Percentiles rank a stretch among this genome's conserved stretches.
These are phyloP conservation scores for Pseudochirops cupreus DNA, from an alignment of 2,797 vertebrate genomes.

Conservation along the genomic window DNA sequence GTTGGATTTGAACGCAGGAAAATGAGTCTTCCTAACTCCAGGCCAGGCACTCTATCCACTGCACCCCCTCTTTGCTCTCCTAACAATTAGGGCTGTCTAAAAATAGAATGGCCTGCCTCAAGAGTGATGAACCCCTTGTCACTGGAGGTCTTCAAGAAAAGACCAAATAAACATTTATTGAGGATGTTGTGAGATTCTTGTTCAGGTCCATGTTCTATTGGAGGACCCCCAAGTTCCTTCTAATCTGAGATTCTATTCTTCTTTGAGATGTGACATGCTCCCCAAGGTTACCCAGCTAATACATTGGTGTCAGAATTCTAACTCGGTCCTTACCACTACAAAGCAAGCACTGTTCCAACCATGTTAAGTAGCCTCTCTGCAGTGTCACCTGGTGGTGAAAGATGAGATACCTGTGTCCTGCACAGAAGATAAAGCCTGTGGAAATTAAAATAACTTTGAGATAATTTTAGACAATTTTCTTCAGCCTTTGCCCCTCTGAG, in stretches of 20 bases:
- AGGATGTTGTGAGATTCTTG: background rate
- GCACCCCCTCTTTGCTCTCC: background rate
- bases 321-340: background rate
- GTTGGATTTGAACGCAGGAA: background rate
- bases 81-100: background rate
- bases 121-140: background rate
- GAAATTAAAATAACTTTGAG: background rate
- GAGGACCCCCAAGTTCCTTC: background rate
- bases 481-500: background rate
- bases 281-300: background rate
- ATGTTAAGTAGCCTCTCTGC: background rate
- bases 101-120: background rate
- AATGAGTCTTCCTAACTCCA: background rate
- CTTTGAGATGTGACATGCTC: background rate
- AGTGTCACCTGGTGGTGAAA: background rate
- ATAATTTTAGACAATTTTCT: background rate
- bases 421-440: background rate
- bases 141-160: background rate
- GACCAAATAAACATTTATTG: background rate
- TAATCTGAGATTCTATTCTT: background rate
- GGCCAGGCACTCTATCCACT: background rate
- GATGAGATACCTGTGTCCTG: background rate
- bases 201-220: background rate
- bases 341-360: background rate
- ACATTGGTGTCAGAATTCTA: background rate